phyloP scores from a whole-genome alignment of 1,140 invertebrate genomes.

The Panagrolaimus sp. region DNA sequence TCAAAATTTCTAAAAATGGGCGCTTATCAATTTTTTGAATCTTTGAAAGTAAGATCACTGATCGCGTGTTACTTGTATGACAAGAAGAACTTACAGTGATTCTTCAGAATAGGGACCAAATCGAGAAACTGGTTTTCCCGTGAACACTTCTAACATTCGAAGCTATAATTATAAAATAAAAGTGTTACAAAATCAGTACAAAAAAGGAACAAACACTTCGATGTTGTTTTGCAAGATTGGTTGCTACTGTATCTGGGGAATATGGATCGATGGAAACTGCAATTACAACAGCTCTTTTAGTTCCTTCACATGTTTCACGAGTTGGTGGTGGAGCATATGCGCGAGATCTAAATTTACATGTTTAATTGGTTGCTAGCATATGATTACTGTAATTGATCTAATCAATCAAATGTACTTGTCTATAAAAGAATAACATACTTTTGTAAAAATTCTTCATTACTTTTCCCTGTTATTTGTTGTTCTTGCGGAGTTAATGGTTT shows the following conservation, averaged over 20 bases:
- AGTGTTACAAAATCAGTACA: neutral
- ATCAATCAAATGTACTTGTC: too few relatives aligned
- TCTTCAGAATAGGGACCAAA: slow-evolving; percentile 2
- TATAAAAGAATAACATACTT: too few relatives aligned
- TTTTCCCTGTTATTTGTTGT: too few relatives aligned
- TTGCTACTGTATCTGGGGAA: neutral
- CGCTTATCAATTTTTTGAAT: too few relatives aligned
- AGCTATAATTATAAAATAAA: neutral
- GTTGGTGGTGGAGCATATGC: too few relatives aligned
- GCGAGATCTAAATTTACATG: too few relatives aligned
- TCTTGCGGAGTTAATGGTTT: too few relatives aligned
- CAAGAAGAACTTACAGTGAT: neutral
- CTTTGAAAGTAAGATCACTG: neutral
- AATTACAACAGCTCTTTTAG: neutral
- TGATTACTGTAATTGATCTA: too few relatives aligned
- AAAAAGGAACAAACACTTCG: neutral
- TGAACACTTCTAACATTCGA: neutral
- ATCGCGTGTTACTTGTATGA: neutral
- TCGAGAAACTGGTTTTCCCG: neutral
- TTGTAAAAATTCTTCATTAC: too few relatives aligned
- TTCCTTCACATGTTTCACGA: too few relatives aligned
- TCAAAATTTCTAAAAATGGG: neutral
- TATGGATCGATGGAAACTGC: neutral
- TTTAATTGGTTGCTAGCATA: too few relatives aligned
- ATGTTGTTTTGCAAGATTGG: neutral